These are phyloP conservation scores for Stenurella melanura DNA, from an alignment of 2,888 invertebrate genomes.

Conservation along the genomic window DNA sequence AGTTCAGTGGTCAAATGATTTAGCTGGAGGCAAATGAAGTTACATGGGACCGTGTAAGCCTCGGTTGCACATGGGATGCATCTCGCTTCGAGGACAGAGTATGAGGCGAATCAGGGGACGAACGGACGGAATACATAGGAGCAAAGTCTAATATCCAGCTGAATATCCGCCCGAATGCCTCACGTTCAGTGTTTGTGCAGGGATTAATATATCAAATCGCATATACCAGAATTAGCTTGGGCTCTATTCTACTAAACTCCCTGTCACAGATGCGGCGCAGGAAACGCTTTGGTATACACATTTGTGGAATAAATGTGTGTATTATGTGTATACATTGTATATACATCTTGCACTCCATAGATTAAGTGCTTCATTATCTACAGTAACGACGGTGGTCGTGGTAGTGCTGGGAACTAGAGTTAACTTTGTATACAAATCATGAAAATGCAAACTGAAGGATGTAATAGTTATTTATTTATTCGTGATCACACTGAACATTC, in stretches of 20 bases:
- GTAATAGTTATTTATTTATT: no score
- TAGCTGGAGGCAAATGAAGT: slow-evolving; percentile 11
- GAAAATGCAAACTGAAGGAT: not conserved
- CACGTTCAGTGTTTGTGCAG: slow-evolving; percentile 2
- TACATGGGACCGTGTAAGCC: slow-evolving; percentile 2
- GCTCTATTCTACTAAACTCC: slow-evolving; percentile 4
- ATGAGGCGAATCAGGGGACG: slow-evolving; percentile 16
- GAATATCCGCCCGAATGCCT: slow-evolving; percentile 32
- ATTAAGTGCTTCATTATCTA: slow-evolving; percentile 3
- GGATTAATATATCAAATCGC: slow-evolving; percentile 30
- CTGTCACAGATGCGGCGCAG: slow-evolving; percentile 1
- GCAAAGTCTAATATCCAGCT: slow-evolving; percentile 25
- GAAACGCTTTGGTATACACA: slow-evolving; percentile 13
- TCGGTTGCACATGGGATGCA: slow-evolving; percentile 19
- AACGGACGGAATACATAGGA: slow-evolving; percentile 19
- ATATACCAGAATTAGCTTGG: slow-evolving; percentile 11
- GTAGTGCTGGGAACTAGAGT: not conserved
- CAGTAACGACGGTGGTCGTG: not conserved
- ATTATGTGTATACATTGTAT: slow-evolving; percentile 7
- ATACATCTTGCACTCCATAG: slow-evolving; percentile 7
- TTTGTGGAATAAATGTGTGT: slow-evolving; percentile 18
- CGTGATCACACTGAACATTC: no score
- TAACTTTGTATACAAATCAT: not conserved
- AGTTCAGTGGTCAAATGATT: no score
- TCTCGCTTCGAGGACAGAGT: slow-evolving; percentile 8